Evolutionary conservation across 2,888 invertebrate species (phyloP).

Genomic region (Brachylomia viminalis): DNA sequence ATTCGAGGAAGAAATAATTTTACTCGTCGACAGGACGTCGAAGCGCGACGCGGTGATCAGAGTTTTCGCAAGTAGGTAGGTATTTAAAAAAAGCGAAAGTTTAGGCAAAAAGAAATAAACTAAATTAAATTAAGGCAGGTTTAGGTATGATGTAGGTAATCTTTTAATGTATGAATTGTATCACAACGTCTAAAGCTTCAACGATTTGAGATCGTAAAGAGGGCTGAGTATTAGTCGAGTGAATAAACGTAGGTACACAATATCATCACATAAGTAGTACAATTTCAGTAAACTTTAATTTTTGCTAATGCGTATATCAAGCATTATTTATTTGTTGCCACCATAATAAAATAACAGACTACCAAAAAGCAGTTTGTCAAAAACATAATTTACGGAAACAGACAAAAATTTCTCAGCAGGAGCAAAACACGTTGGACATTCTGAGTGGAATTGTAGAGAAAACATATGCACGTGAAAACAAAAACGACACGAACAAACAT

Average conservation of each 20-base stretch:
- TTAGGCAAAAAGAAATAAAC: background rate
- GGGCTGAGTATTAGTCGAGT: background rate
- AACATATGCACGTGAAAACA: constrained; percentile 68
- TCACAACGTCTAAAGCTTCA: background rate
- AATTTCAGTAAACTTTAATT: background rate
- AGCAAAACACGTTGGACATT: constrained; percentile 46
- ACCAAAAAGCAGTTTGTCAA: background rate
- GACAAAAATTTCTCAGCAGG: constrained; percentile 54
- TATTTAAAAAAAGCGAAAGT: constrained; percentile 8
- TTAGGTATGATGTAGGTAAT: background rate
- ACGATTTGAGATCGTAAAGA: background rate
- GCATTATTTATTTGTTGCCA: background rate
- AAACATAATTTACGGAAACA: constrained; percentile 24
- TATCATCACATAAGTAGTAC: background rate
- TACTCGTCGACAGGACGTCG: constrained; percentile 64
- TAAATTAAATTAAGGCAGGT: background rate
- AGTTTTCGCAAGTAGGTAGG: constrained; percentile 33
- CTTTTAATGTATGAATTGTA: background rate
- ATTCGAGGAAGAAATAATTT: constrained; percentile 71
- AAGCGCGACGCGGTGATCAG: constrained; percentile 49
- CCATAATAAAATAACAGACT: background rate
- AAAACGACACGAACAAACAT: constrained; percentile 69
- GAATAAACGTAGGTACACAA: background rate
- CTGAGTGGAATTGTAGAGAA: constrained; percentile 58
- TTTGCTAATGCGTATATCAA: background rate